phyloP scores from a whole-genome alignment of 2,888 invertebrate species.

The Ichneumoninae sp. region DNA sequence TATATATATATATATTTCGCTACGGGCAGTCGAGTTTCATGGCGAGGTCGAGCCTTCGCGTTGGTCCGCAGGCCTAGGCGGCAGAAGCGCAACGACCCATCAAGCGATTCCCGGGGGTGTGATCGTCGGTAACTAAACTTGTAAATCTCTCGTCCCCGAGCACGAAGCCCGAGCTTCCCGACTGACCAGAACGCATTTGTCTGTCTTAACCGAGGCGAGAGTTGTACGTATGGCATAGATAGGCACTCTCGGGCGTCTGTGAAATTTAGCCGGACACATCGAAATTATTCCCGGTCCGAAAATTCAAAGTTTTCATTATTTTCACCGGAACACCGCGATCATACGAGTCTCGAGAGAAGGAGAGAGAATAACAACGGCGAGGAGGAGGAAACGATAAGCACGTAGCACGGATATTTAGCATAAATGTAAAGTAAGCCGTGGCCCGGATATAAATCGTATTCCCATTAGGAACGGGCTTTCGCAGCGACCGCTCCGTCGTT shows the following conservation, averaged over 20 bases:
- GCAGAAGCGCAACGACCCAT: conserved; percentile 71
- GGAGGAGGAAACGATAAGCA: conserved; percentile 64
- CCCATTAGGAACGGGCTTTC: conserved; percentile 79
- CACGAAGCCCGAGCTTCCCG: conserved; percentile 76
- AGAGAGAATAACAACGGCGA: conserved; percentile 37
- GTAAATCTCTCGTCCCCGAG: conserved; percentile 81
- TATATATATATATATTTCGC: background rate
- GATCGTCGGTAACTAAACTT: conserved; percentile 84
- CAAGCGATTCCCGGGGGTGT: conserved; percentile 82
- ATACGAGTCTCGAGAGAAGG: background rate
- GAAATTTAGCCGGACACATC: conserved; percentile 54
- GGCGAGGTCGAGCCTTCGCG: background rate
- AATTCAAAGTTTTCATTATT: conserved; percentile 37
- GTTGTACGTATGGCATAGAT: conserved; percentile 11
- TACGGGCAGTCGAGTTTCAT: conserved; percentile 20
- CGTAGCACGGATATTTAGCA: conserved; percentile 78
- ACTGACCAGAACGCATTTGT: conserved; percentile 84
- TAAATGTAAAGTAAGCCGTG: conserved; percentile 81
- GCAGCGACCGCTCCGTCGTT: conserved; percentile 17
- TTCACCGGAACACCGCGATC: background rate
- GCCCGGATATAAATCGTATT: conserved; percentile 83
- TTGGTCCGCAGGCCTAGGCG: conserved; percentile 44
- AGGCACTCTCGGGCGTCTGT: background rate
- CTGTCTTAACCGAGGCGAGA: conserved; percentile 78
- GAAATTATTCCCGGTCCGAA: conserved; percentile 16